Evolutionary conservation across 2,888 invertebrate species (phyloP), one percentile per base, ranked within the genome.

Genomic region (Eupithecia pulchellata): DNA sequence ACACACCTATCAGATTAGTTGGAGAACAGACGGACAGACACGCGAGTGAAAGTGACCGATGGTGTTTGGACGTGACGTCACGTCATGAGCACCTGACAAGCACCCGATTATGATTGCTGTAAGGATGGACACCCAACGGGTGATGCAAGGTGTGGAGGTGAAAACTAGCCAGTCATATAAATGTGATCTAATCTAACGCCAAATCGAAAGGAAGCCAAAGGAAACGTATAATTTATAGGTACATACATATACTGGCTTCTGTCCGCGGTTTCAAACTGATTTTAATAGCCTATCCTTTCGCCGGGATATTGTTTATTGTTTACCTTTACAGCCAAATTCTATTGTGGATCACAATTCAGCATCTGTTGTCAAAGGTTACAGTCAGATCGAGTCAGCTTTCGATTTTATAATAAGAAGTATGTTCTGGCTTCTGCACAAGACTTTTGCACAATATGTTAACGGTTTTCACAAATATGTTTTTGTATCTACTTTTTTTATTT

Each of bases 41-140:
- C 81, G 86, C 84, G 77, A 91, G 93, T 93, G 93, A 93, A 93
- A 93, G 93, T 93, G 90, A 90, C 84, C 79, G 86, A 84, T 86
- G 68, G 61, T 72, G 66, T 92, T 92, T 89, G 87, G 90, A 87
- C 89, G 86, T 90, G 91, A 91, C 91, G 91, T 90, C 91, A 91
- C 74, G 68, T 66, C 58, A 60, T 29, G 68, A 64, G 64, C 65
- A 39, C 55, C 55, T 66, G 55, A 64, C 64, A n/a, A n/a, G n/a
- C n/a, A n/a, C n/a, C n/a, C n/a, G n/a, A 60, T 25, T 73, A 71
- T 75, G 69, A 68, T 71, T 75, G 70, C 67, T 68, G 36, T 68
- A n/a, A 57, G 11, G 11, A 52, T 52, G 52, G 52, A 52, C 58
- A 64, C 25, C 4, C 58, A 64, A 29, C 4, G 4, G 14, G 55